Conservation (phyloP, 2,113 vertebrate genomes). For the Oryzias melastigma region DNA sequence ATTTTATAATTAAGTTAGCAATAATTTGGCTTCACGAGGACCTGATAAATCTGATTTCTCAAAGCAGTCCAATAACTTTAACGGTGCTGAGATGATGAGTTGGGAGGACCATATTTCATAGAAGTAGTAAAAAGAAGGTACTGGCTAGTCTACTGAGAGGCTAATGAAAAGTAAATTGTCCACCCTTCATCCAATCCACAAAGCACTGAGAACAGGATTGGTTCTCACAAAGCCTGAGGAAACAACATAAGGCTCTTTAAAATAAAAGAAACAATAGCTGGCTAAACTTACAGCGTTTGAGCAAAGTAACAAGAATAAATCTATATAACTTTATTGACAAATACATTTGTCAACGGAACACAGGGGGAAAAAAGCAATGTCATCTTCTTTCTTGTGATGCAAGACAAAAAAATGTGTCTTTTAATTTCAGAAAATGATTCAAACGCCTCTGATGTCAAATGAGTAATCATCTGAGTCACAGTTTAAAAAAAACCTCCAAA, state of each 20-base stretch:
- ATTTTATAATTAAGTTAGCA: too few species aligned
- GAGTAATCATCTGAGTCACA: neutral
- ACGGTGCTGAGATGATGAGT: neutral
- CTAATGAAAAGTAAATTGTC: neutral
- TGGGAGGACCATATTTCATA: conserved; percentile 1
- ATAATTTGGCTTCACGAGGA: too few species aligned
- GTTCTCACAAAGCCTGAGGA: conserved; percentile 43
- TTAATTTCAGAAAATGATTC: neutral
- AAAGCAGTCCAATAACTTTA: too few species aligned
- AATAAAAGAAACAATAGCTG: too few species aligned
- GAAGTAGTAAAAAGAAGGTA: conserved; percentile 25
- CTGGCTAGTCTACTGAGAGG: conserved; percentile 21
- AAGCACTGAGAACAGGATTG: conserved; percentile 62
- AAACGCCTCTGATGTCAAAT: neutral
- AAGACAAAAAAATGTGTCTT: neutral
- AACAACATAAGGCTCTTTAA: too few species aligned
- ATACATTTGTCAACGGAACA: too few species aligned
- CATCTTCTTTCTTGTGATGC: too few species aligned
- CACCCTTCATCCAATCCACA: conserved; percentile 30
- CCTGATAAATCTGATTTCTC: too few species aligned
- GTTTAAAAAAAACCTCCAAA: neutral
- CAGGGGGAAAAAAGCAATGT: too few species aligned
- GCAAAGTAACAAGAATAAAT: too few species aligned
- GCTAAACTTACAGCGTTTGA: too few species aligned
- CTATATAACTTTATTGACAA: too few species aligned